Evolutionary conservation across 2,888 invertebrate genomes (phyloP).

Genomic region (Serrognathus titanus): DNA sequence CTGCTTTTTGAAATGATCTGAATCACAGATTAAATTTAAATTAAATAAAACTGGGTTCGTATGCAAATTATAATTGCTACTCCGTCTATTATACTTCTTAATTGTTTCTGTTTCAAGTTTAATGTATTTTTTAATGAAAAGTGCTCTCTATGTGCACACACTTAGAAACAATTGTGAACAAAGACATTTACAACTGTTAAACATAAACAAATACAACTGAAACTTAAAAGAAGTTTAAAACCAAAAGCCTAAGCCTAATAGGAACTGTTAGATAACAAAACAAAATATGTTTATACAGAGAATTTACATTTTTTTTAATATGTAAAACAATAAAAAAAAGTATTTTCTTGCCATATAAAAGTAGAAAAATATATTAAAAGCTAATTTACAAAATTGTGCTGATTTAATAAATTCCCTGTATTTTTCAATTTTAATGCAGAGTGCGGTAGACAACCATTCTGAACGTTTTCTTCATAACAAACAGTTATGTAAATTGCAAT

Average conservation of each 20-base stretch:
- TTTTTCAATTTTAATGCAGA: not conserved
- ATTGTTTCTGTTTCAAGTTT: too few species aligned
- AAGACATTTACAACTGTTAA: not conserved
- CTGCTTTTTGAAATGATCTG: too few species aligned
- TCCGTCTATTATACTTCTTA: too few species aligned
- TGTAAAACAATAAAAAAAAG: not conserved
- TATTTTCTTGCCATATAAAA: not conserved
- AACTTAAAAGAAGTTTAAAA: not conserved
- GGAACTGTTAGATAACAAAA: not conserved
- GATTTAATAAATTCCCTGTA: not conserved
- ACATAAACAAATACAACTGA: not conserved
- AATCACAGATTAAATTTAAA: too few species aligned
- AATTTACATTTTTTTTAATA: not conserved
- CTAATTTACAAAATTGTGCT: constrained; percentile 3
- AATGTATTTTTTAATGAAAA: not conserved
- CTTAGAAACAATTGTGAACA: not conserved
- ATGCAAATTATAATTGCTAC: too few species aligned
- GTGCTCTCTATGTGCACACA: not conserved
- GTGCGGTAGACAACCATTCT: not conserved
- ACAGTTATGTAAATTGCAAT: not conserved
- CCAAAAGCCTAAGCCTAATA: constrained; percentile 2
- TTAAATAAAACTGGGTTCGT: too few species aligned
- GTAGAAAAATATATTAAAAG: constrained; percentile 3
- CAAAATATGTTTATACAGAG: not conserved
- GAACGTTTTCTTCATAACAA: not conserved